Base-by-base conservation (phyloP, 2,797 vertebrate species). In the Arnoldichthys spilopterus region DNA sequence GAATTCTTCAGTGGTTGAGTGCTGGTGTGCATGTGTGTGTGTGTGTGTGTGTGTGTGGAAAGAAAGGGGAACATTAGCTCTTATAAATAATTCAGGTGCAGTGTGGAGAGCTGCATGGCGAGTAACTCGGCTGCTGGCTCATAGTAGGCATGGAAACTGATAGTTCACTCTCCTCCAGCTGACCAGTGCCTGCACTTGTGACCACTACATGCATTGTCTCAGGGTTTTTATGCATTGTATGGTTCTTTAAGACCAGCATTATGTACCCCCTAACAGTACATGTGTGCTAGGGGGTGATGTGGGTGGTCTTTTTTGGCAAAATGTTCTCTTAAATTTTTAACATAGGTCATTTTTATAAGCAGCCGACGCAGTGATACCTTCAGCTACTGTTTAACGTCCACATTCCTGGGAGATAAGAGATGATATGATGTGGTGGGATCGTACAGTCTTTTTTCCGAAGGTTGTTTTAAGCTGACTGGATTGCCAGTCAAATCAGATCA, bases 51-150 rank as follows among this genome's bases (percentile, higher is more conserved):
- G 74, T 69, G 64, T 68, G 73, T 83, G 77, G 76, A 87, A 84
- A 69, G 76, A 83, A 83, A 78, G 72, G 53, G 67, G 72, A 82
- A 80, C 80, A 74, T 85, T 81, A 87, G 83, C 76, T 78, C 79
- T 83, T 56, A 78, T 86, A 77, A 83, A 84, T 86, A 77, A 84
- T 86, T 85, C 70, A 81, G 67, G n/a, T 63, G 79, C 30, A 69
- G 74, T 54, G 77, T 66, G 53, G 32, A 71, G 30, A 58, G 76
- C 76, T 73, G 62, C 61, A 20, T 54, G 74, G 18, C 0, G 18
- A 32, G n/a, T 15, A 51, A 61, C 69, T 79, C 68, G 12, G 72
- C 11, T 68, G 63, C 63, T 28, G 40, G 53, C 74, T 53, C 24
- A 0, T 47, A 49, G 74, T 69, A 62, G 64, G 59, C 72, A 82